Evolutionary conservation across 2,113 vertebrate species (phyloP), one percentile per base, ranked within the genome.

Genomic region (Xenus cinereus): DNA sequence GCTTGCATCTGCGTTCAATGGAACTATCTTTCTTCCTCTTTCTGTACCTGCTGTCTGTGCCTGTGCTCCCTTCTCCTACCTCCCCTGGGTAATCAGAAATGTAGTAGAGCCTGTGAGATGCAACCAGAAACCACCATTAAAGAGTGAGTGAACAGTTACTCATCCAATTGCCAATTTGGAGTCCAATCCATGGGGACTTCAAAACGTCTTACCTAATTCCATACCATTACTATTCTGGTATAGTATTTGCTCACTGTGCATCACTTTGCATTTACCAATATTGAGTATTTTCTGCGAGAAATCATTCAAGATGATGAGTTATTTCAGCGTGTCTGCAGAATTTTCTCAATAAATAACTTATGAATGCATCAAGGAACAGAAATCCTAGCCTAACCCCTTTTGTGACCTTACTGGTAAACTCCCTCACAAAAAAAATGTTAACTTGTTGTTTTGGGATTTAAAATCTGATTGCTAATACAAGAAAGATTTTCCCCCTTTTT

Each of bases 341-440:
- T 69, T 87, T 89, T 81, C 21, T 84, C 10, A 16, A 7, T 69
- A 59, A 89, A 22, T 87, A 51, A 48, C 1, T 1, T 78, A 16
- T 0, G 1, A 41, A 13, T 62, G n/a, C 0, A 1, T 53, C 14
- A 62, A 63, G 41, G 28, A 59, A 54, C 12, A 76, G 12, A 87
- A 87, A 77, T 85, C 5, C 12, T 50, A 54, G 53, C 32, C 16
- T 56, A 53, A 66, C 9, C 4, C 6, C 23, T 51, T 76, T 72
- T 69, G 9, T 64, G 45, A 66, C 21, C 54, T 81, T 81, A 60
- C 39, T 69, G 26, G 69, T 69, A 59, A 77, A 69, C 28, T 73
- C 24, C 16, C 41, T 88, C 21, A 35, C 6, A 12, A 39, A 39
- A 28, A 68, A 22, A 62, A 80, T 59, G 22, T 3, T 19, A 32